These are phyloP conservation scores for Troilus luridus DNA, from an alignment of 2,888 invertebrate species.

Conservation along the genomic window DNA sequence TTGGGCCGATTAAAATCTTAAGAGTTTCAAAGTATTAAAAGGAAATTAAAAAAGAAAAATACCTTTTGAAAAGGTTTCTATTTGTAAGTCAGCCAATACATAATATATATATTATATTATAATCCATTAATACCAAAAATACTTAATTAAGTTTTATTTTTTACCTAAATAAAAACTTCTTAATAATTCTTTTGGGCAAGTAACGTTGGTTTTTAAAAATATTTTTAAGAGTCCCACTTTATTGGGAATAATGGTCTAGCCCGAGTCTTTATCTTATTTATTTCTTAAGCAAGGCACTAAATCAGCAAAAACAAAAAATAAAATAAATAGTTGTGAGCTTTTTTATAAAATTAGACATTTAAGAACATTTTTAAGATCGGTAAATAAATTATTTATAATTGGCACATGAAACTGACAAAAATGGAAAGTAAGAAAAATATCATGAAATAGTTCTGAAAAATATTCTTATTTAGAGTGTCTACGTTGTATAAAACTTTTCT, in stretches of 20 bases:
- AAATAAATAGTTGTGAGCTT: background rate
- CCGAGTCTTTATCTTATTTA: background rate
- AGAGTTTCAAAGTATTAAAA: background rate
- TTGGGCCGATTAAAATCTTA: background rate
- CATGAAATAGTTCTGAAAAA: background rate
- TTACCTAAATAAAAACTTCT: background rate
- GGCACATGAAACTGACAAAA: background rate
- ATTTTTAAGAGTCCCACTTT: background rate
- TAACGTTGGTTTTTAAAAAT: background rate
- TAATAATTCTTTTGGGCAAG: background rate
- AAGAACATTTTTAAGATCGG: background rate
- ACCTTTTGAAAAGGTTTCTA: background rate
- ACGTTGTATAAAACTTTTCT: background rate
- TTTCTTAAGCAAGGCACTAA: background rate
- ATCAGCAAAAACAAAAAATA: background rate
- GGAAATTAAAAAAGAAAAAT: background rate
- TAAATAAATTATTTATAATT: background rate
- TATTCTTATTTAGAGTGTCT: background rate
- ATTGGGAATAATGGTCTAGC: background rate
- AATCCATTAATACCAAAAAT: background rate
- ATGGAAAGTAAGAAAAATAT: background rate
- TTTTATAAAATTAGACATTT: background rate
- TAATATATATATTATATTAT: background rate
- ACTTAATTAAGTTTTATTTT: background rate
- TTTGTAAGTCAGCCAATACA: background rate